Evolutionary conservation across 2,113 vertebrate species (phyloP), one percentile per base, ranked within the genome.

Genomic region (Oreochromis aureus): DNA sequence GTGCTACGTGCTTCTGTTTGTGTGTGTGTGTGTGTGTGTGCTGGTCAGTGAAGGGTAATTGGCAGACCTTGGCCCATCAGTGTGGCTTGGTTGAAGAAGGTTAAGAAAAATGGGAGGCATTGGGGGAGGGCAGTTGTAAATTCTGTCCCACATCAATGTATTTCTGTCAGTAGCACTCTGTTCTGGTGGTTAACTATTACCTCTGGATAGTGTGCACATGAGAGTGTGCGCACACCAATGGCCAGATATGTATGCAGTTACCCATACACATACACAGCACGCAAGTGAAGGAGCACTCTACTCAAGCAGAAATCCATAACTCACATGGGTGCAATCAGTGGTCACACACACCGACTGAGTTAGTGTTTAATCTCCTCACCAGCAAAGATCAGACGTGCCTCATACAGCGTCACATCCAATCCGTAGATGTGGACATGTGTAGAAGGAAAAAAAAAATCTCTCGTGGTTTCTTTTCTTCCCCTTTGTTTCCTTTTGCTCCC

Each of bases 21-120:
- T 30, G 82, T 48, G 56, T 15, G 66, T 55, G 84, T 27, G 27
- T 27, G 27, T 27, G 27, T 27, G 27, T 27, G 27, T 27, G 46
- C 58, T 92, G 91, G 93, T 93, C 92, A 94, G 89, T 82, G 93
- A 94, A 93, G 94, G 95, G 92, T 96, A 96, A 96, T 95, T 96
- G 95, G 92, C 80, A 51, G 94, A 96, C 95, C 95, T 95, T 96
- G 94, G 90, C 91, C 92, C 93, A 93, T 89, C 89, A 85, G 88
- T 87, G 93, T 89, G 86, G 85, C 78, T 89, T 79, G 80, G 86
- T 92, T 91, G 89, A 91, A 63, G 82, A 90, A 86, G 78, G 79
- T 69, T 81, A 89, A 89, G 54, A 58, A 55, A 55, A 73, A 56
- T 78, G 71, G 61, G 58, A 16, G 87, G 48, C 13, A 22, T 36